phyloP scores from a whole-genome alignment of 1,140 invertebrate genomes.

The Apis cerana region DNA sequence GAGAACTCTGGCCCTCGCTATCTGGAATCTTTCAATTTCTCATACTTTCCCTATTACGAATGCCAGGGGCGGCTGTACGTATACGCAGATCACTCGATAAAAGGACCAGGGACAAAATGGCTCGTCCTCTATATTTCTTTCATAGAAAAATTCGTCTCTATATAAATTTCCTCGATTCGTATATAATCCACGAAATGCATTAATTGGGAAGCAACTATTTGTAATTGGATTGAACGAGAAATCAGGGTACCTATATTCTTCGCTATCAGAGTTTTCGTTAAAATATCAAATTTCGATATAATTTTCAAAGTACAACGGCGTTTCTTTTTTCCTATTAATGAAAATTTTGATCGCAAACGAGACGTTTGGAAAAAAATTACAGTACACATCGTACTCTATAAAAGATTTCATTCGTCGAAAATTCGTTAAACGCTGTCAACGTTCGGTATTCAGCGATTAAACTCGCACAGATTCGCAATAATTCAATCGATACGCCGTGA shows the following conservation, averaged over 20 bases:
- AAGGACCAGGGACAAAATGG: background rate
- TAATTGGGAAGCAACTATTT: no score
- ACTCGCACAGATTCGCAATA: background rate
- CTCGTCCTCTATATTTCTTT: background rate
- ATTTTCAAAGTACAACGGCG: no score
- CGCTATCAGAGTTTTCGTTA: no score
- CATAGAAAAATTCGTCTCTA: background rate
- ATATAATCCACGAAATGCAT: background rate
- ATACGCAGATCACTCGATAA: constrained; percentile 48
- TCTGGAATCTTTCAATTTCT: constrained; percentile 79
- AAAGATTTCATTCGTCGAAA: background rate
- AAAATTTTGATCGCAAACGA: no score
- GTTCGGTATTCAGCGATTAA: background rate
- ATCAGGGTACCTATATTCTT: no score
- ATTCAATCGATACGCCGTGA: constrained; percentile 24
- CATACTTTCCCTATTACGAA: constrained; percentile 65
- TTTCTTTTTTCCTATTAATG: no score
- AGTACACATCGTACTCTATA: no score
- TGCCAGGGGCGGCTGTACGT: background rate
- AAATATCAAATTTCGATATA: no score
- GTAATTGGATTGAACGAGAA: no score
- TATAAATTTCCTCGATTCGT: background rate
- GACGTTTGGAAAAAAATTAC: no score
- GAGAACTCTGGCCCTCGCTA: constrained; percentile 56
- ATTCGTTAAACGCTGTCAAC: background rate